A percentile compares a stretch with the other conserved stretches of the same genome.
Evolutionary conservation across 2,888 invertebrate species (phyloP).

Genomic region (Neoscelio sp.): DNA sequence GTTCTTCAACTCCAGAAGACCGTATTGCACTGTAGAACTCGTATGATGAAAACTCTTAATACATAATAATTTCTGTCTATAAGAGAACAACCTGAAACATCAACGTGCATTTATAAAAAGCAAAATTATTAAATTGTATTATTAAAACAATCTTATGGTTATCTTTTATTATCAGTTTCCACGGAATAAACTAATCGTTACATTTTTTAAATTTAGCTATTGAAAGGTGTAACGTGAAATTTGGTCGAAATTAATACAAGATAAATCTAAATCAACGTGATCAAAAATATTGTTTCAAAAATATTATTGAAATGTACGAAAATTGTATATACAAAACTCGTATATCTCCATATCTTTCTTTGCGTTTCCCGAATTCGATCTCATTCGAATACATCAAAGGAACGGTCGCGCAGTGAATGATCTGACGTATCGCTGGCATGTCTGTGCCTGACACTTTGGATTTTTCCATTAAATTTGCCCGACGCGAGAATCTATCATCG

Average conservation of each 20-base stretch:
- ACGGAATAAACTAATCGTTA: too few species aligned
- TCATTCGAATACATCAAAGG: slow-evolving; percentile 70
- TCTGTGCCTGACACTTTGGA: slow-evolving; percentile 82
- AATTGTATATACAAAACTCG: slow-evolving; percentile 37
- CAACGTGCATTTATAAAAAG: too few species aligned
- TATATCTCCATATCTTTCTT: slow-evolving; percentile 45
- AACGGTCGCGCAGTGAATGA: slow-evolving; percentile 77
- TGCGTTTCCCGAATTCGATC: slow-evolving; percentile 58
- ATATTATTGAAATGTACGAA: slow-evolving; percentile 15
- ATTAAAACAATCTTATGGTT: too few species aligned
- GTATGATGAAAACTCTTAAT: too few species aligned
- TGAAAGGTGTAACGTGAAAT: too few species aligned
- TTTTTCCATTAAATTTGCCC: slow-evolving; percentile 83
- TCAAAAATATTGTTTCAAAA: slow-evolving; percentile 17
- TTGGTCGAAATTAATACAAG: too few species aligned
- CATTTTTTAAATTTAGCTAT: too few species aligned
- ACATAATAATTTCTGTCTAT: too few species aligned
- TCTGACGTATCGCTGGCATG: slow-evolving; percentile 81
- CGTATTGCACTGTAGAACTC: slow-evolving; percentile 7
- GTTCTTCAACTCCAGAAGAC: slow-evolving; percentile 45
- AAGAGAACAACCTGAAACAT: too few species aligned
- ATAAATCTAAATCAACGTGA: slow-evolving; percentile 13
- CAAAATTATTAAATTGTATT: too few species aligned
- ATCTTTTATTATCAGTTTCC: too few species aligned
- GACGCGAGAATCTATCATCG: slow-evolving; percentile 82